These are phyloP conservation scores for Eulemur rufifrons DNA, from an alignment of 2,113 vertebrate genomes.

Conservation along the genomic window DNA sequence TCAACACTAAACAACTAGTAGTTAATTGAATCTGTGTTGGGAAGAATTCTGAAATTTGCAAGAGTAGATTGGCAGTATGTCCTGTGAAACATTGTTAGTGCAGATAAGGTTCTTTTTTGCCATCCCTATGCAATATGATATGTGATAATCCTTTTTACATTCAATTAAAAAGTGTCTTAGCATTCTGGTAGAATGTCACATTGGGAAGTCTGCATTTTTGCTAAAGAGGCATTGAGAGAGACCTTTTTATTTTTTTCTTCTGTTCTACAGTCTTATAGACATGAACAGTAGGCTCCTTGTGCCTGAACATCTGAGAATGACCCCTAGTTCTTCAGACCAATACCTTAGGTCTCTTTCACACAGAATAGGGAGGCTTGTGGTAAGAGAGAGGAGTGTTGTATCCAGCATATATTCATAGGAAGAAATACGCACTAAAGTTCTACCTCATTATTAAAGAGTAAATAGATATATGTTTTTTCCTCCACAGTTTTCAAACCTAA, in stretches of 20 bases:
- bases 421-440: not conserved
- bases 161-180: not conserved
- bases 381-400: not conserved
- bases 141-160: not conserved
- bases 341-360: not conserved
- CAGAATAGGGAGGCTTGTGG: not conserved
- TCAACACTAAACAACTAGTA: not conserved
- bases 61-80: not conserved
- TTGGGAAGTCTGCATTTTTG: slow-evolving; percentile 1
- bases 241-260: not conserved
- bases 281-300: not conserved
- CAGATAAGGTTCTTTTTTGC: not conserved
- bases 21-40: not conserved
- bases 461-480: not conserved
- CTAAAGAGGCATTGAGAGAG: not conserved
- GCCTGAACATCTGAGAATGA: not conserved
- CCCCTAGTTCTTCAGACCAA: not conserved
- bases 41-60: slow-evolving; percentile 23
- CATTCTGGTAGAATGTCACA: not conserved
- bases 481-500: not conserved
- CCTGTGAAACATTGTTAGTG: not conserved
- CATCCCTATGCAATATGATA: not conserved
- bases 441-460: slow-evolving; percentile 30
- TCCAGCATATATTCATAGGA: not conserved
- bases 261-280: not conserved